Evolutionary conservation across 2,797 vertebrate species (phyloP).

Genomic region (Diplodus sargus): DNA sequence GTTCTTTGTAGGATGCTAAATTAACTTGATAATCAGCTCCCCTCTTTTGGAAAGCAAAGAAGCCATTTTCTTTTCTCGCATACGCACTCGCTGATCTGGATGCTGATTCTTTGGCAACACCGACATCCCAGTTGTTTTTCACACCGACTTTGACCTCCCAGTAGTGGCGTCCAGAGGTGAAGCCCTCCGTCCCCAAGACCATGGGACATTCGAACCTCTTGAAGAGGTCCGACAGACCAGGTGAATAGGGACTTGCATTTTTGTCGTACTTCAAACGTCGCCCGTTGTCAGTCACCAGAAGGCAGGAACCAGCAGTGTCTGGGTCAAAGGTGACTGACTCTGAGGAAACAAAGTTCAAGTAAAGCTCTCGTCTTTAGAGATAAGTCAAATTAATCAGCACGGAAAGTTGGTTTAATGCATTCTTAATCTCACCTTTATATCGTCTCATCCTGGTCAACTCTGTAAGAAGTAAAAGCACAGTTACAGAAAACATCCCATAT

Average conservation of each 20-base stretch:
- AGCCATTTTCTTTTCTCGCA: constrained; percentile 47
- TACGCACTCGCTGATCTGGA: background rate
- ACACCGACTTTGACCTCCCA: constrained; percentile 73
- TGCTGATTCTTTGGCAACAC: constrained; percentile 54
- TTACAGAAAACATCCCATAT: background rate
- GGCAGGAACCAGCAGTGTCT: constrained; percentile 40
- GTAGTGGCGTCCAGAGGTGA: constrained; percentile 70
- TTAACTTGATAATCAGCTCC: constrained; percentile 30
- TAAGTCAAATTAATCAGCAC: background rate
- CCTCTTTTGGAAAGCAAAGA: constrained; percentile 59
- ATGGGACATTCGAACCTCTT: constrained; percentile 26
- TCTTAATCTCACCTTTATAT: constrained; percentile 63
- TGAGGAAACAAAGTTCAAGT: constrained; percentile 5
- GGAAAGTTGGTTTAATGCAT: background rate
- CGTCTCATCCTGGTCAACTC: constrained; percentile 67
- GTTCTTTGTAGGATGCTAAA: rapidly evolving
- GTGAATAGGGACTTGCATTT: rapidly evolving
- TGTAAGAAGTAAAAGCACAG: constrained; percentile 15
- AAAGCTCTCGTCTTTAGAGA: background rate
- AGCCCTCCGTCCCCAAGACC: constrained; percentile 50
- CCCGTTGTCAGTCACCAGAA: constrained; percentile 41
- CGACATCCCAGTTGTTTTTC: constrained; percentile 60
- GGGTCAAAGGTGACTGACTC: constrained; percentile 58
- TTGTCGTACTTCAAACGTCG: constrained; percentile 50
- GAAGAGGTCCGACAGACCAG: background rate